Percentiles rank a stretch among this genome's conserved stretches.
Evolutionary conservation across 2,888 invertebrate genomes (phyloP).

Genomic region (Orthonevra nobilis): DNA sequence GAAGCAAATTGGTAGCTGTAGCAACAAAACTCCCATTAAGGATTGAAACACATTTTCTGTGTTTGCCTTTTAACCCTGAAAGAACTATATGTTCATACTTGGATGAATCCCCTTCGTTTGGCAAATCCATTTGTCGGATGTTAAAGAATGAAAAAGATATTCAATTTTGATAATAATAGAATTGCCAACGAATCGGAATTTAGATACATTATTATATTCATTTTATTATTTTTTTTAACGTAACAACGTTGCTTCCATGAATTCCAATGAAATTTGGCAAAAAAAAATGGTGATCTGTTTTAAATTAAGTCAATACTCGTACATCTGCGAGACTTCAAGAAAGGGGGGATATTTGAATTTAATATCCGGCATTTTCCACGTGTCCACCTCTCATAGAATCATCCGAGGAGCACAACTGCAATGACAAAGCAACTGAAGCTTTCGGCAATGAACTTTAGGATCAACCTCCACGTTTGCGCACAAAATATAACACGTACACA

Average conservation of each 20-base stretch:
- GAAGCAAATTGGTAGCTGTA: conserved; percentile 48
- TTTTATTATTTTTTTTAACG: background rate
- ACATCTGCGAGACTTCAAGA: too few species aligned
- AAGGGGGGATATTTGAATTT: too few species aligned
- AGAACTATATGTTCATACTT: conserved; percentile 6
- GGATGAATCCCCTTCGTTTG: background rate
- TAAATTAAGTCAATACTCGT: too few species aligned
- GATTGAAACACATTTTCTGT: conserved; percentile 18
- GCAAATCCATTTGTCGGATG: conserved; percentile 12
- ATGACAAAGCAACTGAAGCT: too few species aligned
- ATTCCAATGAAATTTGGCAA: conserved; percentile 13
- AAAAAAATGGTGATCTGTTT: too few species aligned
- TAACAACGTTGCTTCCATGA: too few species aligned
- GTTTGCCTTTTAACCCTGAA: conserved; percentile 42
- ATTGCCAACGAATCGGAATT: conserved; percentile 55
- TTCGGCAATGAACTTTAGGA: too few species aligned
- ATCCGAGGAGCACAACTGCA: too few species aligned
- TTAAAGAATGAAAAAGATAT: conserved; percentile 41
- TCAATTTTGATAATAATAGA: conserved; percentile 54
- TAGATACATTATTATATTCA: conserved; percentile 28
- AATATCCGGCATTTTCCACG: too few species aligned
- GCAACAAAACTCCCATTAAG: conserved; percentile 8
- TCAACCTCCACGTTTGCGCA: too few species aligned
- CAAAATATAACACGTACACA: too few species aligned
- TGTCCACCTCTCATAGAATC: too few species aligned